Conservation (phyloP, 2,113 vertebrate genomes). For the Thomomys bottae region DNA sequence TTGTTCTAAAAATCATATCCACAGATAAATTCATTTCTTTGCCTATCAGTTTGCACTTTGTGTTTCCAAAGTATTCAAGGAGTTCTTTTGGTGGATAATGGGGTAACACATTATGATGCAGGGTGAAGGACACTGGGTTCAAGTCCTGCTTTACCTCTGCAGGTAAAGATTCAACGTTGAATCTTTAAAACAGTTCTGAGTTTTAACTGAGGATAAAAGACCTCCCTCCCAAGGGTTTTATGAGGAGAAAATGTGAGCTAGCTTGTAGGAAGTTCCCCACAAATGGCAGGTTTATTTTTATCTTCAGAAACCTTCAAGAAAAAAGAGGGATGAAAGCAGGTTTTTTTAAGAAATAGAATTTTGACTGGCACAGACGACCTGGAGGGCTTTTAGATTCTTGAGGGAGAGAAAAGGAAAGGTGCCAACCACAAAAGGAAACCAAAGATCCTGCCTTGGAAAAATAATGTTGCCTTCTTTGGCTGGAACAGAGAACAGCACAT, state of each 20-base stretch:
- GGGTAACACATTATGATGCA: too few relatives aligned
- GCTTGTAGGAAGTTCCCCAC: background rate
- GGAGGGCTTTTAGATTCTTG: background rate
- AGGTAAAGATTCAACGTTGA: background rate
- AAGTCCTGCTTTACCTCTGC: background rate
- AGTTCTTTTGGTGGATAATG: background rate
- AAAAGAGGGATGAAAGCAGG: background rate
- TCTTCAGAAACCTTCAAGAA: background rate
- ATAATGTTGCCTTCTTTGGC: background rate
- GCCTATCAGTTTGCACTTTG: background rate
- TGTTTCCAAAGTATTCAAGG: background rate
- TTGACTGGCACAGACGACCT: background rate
- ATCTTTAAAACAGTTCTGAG: background rate
- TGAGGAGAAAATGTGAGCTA: background rate
- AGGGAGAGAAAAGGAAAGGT: background rate
- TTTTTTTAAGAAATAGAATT: background rate
- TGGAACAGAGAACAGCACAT: background rate
- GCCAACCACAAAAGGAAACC: background rate
- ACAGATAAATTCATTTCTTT: background rate
- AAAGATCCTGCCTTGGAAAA: background rate
- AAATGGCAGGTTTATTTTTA: background rate
- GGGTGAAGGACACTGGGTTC: background rate
- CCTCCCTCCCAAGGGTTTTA: background rate
- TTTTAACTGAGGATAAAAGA: background rate
- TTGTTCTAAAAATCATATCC: conserved; percentile 4